Evolutionary conservation across 2,113 vertebrate genomes (phyloP), one percentile per base, ranked within the genome.

Genomic region (Prunella fulvescens): DNA sequence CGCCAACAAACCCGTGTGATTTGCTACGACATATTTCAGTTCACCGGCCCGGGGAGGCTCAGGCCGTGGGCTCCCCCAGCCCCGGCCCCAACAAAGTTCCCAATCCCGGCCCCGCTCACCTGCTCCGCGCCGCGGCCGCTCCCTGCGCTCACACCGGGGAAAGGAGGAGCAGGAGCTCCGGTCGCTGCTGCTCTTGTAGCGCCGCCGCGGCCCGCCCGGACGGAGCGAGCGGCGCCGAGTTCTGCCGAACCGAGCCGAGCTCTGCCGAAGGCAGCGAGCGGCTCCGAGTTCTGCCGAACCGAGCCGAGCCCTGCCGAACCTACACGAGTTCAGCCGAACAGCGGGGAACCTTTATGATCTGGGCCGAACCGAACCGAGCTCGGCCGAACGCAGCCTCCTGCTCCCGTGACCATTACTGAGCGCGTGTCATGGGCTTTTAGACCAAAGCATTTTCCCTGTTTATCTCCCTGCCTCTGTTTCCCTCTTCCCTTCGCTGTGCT

Each of bases 141-240:
- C 7, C 3, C 10, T 7, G 3, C 12, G 3, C 15, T 6, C 12
- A 6, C 2, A 14, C 9, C 44, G 28, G 26, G 17, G 20, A 19
- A 19, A 5, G 5, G 11, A 23, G 20, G 19, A 33, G 19, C 19
- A 6, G 31, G 29, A 9, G 10, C 18, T 42, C 7, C 2, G 3
- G 6, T 8, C n/a, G 56, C 22, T 4, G 45, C 44, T 9, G 57
- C 44, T 19, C 14, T 11, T 25, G 26, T 2, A 10, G 17, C 37
- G 5, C 31, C 23, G 31, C 31, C n/a, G 25, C n/a, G 10, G 17
- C 33, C 64, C 19, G 18, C n/a, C n/a, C n/a, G n/a, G n/a, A n/a
- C n/a, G n/a, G n/a, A n/a, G n/a, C n/a, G n/a, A n/a, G n/a, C n/a
- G n/a, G 20, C 47, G 24, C 47, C 22, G 22, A 48, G 23, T 22